These are phyloP conservation scores for Nemoura dubitans DNA, from an alignment of 2,888 invertebrate genomes.

Conservation along the genomic window DNA sequence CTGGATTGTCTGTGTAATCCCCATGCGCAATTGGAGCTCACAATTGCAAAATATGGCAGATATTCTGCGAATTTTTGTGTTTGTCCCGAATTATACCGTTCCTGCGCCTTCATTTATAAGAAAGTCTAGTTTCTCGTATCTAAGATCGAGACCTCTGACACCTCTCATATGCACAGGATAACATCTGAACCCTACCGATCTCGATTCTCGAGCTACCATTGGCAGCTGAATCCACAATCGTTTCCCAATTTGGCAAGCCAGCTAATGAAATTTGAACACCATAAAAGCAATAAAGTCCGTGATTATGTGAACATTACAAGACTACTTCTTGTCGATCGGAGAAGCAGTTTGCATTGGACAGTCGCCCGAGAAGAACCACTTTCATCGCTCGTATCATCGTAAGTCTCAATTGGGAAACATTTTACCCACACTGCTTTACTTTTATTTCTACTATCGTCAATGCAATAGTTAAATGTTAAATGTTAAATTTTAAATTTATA, in stretches of 20 bases:
- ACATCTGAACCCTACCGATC: not conserved
- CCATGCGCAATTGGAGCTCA: not conserved
- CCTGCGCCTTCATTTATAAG: not conserved
- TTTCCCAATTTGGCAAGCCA: constrained; percentile 23
- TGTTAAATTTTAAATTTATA: too few relatives aligned
- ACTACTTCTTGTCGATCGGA: not conserved
- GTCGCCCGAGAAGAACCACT: constrained; percentile 13
- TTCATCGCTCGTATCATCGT: not conserved
- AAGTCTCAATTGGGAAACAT: not conserved
- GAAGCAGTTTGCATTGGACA: constrained; percentile 25
- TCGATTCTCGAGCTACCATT: not conserved
- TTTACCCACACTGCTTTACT: not conserved
- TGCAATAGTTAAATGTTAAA: too few relatives aligned
- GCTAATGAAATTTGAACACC: not conserved
- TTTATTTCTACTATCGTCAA: not conserved
- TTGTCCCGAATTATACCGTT: not conserved
- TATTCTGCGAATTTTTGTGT: not conserved
- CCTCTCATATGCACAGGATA: not conserved
- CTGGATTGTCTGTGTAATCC: not conserved
- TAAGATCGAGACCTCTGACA: not conserved
- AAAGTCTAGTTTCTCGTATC: not conserved
- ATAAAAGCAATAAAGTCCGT: not conserved
- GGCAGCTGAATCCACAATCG: not conserved
- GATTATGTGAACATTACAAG: constrained; percentile 23
- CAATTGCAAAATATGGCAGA: not conserved